Evolutionary conservation across 2,888 invertebrate species (phyloP).

Genomic region (Ichneumoninae sp.): DNA sequence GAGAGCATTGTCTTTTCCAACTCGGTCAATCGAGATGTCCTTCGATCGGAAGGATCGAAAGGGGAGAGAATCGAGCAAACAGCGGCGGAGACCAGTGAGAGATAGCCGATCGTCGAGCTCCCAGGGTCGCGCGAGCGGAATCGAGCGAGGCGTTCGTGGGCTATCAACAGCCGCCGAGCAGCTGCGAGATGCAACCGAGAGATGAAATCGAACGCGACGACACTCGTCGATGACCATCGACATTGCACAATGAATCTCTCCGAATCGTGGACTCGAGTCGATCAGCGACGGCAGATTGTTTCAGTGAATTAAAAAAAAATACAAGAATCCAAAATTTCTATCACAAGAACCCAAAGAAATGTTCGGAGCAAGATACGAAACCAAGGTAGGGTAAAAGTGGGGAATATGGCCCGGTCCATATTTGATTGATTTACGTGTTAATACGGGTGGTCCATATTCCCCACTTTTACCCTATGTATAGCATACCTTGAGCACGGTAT

Average conservation of each 20-base stretch:
- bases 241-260: not conserved
- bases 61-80: slow-evolving; percentile 77
- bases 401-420: too few relatives aligned
- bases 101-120: slow-evolving; percentile 64
- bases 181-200: not conserved
- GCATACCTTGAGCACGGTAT: too few relatives aligned
- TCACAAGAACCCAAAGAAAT: too few relatives aligned
- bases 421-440: too few relatives aligned
- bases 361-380: too few relatives aligned
- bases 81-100: slow-evolving; percentile 63
- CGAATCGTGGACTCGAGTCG: not conserved
- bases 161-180: slow-evolving; percentile 25
- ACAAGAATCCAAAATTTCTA: too few relatives aligned
- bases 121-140: slow-evolving; percentile 54
- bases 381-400: too few relatives aligned
- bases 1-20: slow-evolving; percentile 78
- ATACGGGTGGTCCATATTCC: too few relatives aligned
- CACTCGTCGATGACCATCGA: too few relatives aligned
- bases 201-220: not conserved
- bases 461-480: too few relatives aligned
- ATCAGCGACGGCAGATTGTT: too few relatives aligned
- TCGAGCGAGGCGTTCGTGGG: slow-evolving; percentile 29
- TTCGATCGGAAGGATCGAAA: slow-evolving; percentile 79
- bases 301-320: too few relatives aligned
- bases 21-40: slow-evolving; percentile 82